Conservation (phyloP, 2,113 vertebrate genomes). For the Zapus hudsonius region DNA sequence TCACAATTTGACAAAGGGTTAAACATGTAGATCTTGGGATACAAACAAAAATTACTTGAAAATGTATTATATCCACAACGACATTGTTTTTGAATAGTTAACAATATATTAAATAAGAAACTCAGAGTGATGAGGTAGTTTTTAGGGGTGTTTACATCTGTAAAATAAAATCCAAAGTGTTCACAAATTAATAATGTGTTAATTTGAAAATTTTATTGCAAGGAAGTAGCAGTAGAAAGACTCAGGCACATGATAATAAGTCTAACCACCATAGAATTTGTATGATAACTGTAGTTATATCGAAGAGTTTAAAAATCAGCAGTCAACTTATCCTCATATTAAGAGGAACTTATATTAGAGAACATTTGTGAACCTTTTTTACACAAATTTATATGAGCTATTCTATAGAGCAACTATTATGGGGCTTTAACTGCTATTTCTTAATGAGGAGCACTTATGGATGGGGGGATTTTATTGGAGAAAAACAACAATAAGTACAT, state of each 20-base stretch:
- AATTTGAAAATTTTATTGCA: constrained; percentile 30
- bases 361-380: constrained; percentile 32
- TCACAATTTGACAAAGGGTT: neutral
- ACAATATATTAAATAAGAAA: constrained; percentile 24
- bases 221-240: neutral
- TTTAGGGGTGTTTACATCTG: neutral
- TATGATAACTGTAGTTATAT: neutral
- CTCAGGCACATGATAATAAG: neutral
- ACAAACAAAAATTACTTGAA: constrained; percentile 44
- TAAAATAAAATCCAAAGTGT: neutral
- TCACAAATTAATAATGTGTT: neutral
- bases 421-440: neutral
- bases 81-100: constrained; percentile 18
- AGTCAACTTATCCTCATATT: neutral
- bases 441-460: neutral
- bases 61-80: constrained; percentile 10
- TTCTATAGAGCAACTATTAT: constrained; percentile 1
- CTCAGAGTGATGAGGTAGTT: constrained; percentile 10
- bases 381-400: constrained; percentile 20
- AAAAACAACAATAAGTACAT: constrained; percentile 1
- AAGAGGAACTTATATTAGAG: neutral
- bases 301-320: constrained; percentile 23
- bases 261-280: neutral
- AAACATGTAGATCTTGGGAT: constrained; percentile 42
- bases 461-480: neutral